These are phyloP conservation scores for Platichthys stellatus DNA, from an alignment of 2,113 vertebrate genomes.

Conservation along the genomic window DNA sequence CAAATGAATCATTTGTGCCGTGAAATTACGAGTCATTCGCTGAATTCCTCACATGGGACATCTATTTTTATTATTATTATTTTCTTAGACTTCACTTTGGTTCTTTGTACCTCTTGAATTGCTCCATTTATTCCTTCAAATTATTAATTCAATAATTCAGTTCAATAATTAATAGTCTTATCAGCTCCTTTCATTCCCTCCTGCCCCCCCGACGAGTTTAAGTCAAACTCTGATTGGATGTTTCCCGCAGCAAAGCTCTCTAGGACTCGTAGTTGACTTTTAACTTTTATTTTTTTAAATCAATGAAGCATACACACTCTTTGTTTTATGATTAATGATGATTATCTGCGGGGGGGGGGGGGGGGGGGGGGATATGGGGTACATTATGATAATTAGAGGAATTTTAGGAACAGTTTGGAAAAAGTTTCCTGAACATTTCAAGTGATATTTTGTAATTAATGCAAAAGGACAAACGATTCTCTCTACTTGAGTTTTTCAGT, in stretches of 20 bases:
- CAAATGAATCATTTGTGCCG: constrained; percentile 58
- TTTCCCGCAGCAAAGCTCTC: constrained; percentile 36
- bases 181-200: constrained; percentile 54
- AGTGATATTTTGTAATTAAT: no score
- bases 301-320: constrained; percentile 43
- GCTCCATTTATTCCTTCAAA: constrained; percentile 49
- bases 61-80: constrained; percentile 14
- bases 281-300: constrained; percentile 6
- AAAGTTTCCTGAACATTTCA: constrained; percentile 17
- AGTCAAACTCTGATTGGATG: constrained; percentile 64
- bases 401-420: background rate
- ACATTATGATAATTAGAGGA: constrained; percentile 39
- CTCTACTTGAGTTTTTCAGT: no score
- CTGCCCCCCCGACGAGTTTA: constrained; percentile 41
- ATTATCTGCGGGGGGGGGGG: constrained; percentile 42
- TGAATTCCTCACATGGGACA: constrained; percentile 40
- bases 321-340: constrained; percentile 58
- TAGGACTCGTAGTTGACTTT: constrained; percentile 45
- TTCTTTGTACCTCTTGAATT: constrained; percentile 38
- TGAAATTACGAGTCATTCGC: constrained; percentile 52
- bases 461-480: no score
- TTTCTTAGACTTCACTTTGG: constrained; percentile 38
- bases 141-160: constrained; percentile 71
- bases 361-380: constrained; percentile 34
- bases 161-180: constrained; percentile 74